Evolutionary conservation across 2,113 vertebrate species (phyloP), one percentile per base, ranked within the genome.

Genomic region (Stegastes partitus): DNA sequence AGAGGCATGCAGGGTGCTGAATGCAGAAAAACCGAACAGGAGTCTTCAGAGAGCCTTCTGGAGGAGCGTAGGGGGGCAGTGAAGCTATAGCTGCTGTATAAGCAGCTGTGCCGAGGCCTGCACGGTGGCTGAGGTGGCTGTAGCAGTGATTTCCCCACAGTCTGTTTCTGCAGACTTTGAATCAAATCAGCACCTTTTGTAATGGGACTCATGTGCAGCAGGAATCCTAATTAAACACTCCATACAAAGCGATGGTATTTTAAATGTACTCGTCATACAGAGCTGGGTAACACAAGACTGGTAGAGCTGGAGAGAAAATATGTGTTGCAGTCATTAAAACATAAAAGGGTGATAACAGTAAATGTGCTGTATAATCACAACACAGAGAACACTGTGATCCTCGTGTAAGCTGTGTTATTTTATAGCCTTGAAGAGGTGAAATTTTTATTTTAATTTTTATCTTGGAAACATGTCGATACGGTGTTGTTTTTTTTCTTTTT

Each of bases 171-270:
- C 85, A 90, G 67, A 87, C 65, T 79, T 65, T 56, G 73, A 82
- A 82, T 82, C 74, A 87, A 90, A 89, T 89, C 89, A 81, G 83
- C 83, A 81, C 74, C 72, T 91, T 90, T 85, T 89, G 68, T 76
- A 74, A 77, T 45, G 65, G 55, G 68, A 82, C 77, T 82, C 64
- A 25, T 73, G 70, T 85, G 82, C 81, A 74, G 78, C 53, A 55
- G 74, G 71, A 87, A 84, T 64, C 69, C 84, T 87, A 86, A 92
- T 91, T 84, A 83, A 79, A 76, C 49, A 34, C 49, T 37, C 66
- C 71, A 81, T 68, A 74, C 62, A 77, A 85, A 79, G 69, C 39
- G 58, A 82, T n/a, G 65, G 82, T 64, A 26, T 82, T 79, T 66
- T 42, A 62, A 68, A 78, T 76, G 5, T 68, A 70, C 39, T 74